phyloP scores from a whole-genome alignment of 2,888 invertebrate species.

The Agrotis ipsilon region DNA sequence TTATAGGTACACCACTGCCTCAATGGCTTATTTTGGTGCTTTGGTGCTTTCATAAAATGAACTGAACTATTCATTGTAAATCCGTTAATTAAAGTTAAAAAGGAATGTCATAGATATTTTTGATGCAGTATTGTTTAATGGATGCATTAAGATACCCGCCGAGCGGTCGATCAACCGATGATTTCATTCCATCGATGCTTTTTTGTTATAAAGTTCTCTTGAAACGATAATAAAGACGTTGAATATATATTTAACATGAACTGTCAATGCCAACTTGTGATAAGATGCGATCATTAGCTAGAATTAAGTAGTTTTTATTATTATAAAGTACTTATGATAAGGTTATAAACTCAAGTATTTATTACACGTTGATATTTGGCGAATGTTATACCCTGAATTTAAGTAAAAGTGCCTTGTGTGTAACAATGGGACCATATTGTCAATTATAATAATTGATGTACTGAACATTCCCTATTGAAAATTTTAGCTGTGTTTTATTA shows the following conservation, averaged over 20 bases:
- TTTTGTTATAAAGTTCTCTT: slow-evolving; percentile 37
- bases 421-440: slow-evolving; percentile 82
- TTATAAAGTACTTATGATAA: slow-evolving; percentile 80
- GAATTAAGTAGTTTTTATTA: slow-evolving; percentile 65
- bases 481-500: slow-evolving; percentile 79
- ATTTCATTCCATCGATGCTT: slow-evolving; percentile 23
- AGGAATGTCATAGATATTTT: slow-evolving; percentile 41
- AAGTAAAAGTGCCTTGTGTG: slow-evolving; percentile 82
- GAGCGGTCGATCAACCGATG: slow-evolving; percentile 32
- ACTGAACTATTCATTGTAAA: slow-evolving; percentile 47
- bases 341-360: slow-evolving; percentile 77
- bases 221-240: slow-evolving; percentile 32
- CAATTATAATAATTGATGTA: slow-evolving; percentile 83
- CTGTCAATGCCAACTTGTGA: slow-evolving; percentile 77
- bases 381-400: slow-evolving; percentile 65
- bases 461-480: slow-evolving; percentile 87
- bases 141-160: slow-evolving; percentile 31
- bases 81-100: slow-evolving; percentile 35
- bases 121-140: slow-evolving; percentile 49
- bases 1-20: slow-evolving; percentile 26
- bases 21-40: slow-evolving; percentile 58
- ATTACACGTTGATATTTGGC: slow-evolving; percentile 73
- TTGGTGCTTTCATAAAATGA: slow-evolving; percentile 51
- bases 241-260: slow-evolving; percentile 55
- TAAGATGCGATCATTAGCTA: slow-evolving; percentile 74